Evolutionary conservation across 2,113 vertebrate genomes (phyloP).

Genomic region (Tichodroma muraria): DNA sequence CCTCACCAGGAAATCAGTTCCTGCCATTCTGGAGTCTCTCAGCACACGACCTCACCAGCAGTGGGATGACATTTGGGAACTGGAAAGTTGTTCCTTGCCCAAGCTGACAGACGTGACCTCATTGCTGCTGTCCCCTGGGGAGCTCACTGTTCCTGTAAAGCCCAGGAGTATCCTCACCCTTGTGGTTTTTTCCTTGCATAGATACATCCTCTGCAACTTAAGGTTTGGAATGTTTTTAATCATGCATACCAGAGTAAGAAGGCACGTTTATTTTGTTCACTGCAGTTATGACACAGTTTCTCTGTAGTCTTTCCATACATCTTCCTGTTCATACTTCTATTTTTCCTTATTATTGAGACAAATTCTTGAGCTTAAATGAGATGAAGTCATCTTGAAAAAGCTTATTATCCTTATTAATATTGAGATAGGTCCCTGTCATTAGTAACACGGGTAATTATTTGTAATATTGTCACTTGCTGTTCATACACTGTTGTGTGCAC

Average conservation of each 20-base stretch:
- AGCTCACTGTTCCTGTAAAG: neutral
- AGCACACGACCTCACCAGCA: rapidly evolving
- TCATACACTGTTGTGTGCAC: neutral
- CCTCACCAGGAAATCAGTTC: neutral
- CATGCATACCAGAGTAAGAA: neutral
- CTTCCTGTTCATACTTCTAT: neutral
- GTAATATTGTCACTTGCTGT: neutral
- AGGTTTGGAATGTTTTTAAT: neutral
- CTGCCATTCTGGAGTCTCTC: neutral
- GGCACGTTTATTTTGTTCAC: neutral
- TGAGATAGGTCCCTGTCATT: neutral
- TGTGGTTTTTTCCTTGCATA: neutral
- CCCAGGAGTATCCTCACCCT: neutral
- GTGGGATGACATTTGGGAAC: neutral
- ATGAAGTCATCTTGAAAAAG: neutral
- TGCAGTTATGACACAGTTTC: neutral
- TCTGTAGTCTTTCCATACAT: neutral
- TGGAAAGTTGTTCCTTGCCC: neutral
- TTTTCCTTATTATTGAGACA: neutral
- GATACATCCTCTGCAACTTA: neutral
- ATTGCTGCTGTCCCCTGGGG: neutral
- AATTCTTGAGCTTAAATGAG: neutral
- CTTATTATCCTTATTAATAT: neutral
- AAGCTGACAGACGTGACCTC: rapidly evolving
- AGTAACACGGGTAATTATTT: neutral